phyloP scores from a whole-genome alignment of 2,113 vertebrate genomes.

The Sturnira hondurensis region DNA sequence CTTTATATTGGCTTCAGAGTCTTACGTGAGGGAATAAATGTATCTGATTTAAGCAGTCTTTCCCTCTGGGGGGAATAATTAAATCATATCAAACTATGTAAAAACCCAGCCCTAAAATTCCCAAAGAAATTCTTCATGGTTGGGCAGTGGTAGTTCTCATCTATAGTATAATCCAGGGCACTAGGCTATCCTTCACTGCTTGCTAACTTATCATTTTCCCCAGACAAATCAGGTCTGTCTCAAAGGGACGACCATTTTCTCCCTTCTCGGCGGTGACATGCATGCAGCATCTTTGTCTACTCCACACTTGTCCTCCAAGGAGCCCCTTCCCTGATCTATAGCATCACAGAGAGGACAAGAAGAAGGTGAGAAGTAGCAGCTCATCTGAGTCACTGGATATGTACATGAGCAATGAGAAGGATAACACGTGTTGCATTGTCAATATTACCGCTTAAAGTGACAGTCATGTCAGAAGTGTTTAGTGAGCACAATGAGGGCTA shows the following conservation, averaged over 20 bases:
- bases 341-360: neutral
- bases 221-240: neutral
- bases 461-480: neutral
- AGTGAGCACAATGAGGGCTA: conserved; percentile 21
- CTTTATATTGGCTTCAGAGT: neutral
- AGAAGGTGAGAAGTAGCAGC: neutral
- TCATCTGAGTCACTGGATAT: neutral
- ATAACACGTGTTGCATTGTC: conserved; percentile 7
- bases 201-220: neutral
- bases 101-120: neutral
- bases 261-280: neutral
- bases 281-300: neutral
- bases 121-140: neutral
- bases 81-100: neutral
- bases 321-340: neutral
- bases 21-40: neutral
- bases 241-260: neutral
- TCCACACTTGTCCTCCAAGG: neutral
- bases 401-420: conserved; percentile 27
- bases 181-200: neutral
- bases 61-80: neutral
- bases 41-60: neutral
- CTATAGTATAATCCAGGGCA: neutral
- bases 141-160: neutral
- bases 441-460: conserved; percentile 49